These are phyloP conservation scores for Balearica regulorum DNA, from an alignment of 2,797 vertebrate genomes.

Conservation along the genomic window DNA sequence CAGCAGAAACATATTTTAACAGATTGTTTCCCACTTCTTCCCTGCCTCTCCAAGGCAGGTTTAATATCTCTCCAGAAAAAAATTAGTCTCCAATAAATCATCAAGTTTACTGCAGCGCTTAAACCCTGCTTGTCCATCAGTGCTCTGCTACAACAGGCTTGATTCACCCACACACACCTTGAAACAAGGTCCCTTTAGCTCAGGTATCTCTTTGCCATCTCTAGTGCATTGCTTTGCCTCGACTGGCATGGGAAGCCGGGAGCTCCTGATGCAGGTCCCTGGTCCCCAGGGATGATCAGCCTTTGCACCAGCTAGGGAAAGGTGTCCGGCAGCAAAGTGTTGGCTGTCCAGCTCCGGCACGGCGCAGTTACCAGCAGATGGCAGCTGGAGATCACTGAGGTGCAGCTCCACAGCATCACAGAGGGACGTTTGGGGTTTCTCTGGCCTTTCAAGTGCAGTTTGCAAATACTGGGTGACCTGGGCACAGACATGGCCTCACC, in stretches of 20 bases:
- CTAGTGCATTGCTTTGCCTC: accelerated
- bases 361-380: conserved; percentile 45
- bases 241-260: accelerated
- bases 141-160: accelerated
- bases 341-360: not conserved
- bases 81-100: not conserved
- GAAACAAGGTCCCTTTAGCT: not conserved
- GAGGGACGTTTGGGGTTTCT: not conserved
- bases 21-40: not conserved
- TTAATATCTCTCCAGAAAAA: not conserved
- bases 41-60: not conserved
- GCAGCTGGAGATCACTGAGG: conserved; percentile 55
- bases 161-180: accelerated
- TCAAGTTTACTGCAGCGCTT: not conserved
- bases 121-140: not conserved
- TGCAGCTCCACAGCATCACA: not conserved
- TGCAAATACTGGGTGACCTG: not conserved
- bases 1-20: not conserved
- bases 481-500: accelerated
- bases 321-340: not conserved
- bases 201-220: not conserved
- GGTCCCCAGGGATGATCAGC: not conserved
- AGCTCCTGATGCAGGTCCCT: not conserved
- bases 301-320: too few relatives aligned
- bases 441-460: accelerated